Conservation (phyloP, 2,113 vertebrate genomes). For the Solea senegalensis region DNA sequence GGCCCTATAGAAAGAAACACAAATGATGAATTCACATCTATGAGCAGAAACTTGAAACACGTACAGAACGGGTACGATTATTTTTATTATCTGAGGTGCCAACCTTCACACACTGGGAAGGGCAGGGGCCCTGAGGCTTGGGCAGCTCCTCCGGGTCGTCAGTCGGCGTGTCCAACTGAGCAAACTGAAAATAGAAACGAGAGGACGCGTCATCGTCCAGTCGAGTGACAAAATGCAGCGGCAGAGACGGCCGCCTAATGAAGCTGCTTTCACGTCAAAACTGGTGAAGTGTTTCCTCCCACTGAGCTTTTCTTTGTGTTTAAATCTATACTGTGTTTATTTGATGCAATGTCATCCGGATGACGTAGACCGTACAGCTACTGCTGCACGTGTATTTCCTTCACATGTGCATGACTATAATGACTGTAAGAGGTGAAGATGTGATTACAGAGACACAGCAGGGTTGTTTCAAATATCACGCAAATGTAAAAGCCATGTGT, state of each 20-base stretch:
- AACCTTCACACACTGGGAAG: constrained; percentile 78
- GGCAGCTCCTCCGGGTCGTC: constrained; percentile 68
- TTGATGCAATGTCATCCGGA: no score
- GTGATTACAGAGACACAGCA: no score
- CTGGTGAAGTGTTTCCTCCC: not conserved
- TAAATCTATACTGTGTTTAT: no score
- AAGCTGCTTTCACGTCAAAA: constrained; percentile 13
- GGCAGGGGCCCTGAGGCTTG: constrained; percentile 79
- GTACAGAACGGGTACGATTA: no score
- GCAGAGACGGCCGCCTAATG: not conserved
- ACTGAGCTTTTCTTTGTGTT: constrained; percentile 3
- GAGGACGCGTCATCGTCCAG: not conserved
- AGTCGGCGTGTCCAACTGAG: constrained; percentile 78
- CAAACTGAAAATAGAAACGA: constrained; percentile 51
- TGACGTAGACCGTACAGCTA: no score
- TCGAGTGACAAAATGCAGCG: not conserved
- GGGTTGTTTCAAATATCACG: no score
- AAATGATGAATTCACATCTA: no score
- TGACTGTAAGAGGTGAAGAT: no score
- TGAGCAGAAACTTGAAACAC: not conserved
- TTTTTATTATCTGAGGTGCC: not conserved
- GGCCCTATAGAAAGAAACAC: constrained; percentile 74
- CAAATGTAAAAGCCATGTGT: no score
- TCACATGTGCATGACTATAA: not conserved
- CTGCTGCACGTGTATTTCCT: no score